These are phyloP conservation scores for Sebastes trivittatus DNA, from an alignment of 2,797 vertebrate species.

Conservation along the genomic window DNA sequence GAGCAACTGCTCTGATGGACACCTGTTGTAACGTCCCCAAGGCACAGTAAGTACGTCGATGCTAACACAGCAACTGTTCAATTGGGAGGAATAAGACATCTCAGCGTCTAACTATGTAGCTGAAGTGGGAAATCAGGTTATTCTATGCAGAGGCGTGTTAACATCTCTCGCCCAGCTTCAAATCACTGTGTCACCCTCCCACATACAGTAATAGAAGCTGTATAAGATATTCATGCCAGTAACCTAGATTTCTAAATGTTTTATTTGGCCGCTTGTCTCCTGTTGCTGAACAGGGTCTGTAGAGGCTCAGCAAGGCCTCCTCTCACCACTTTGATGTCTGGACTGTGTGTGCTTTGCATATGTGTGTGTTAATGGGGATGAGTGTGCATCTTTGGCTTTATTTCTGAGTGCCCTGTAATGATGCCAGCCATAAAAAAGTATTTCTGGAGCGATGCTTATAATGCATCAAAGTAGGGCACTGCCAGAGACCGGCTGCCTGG, in stretches of 20 bases:
- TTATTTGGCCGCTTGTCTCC: constrained; percentile 65
- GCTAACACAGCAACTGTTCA: neutral
- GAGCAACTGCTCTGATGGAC: constrained; percentile 19
- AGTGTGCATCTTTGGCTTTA: constrained; percentile 24
- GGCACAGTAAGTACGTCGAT: neutral
- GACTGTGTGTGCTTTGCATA: constrained; percentile 14
- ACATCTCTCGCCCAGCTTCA: constrained; percentile 55
- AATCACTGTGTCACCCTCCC: constrained; percentile 71
- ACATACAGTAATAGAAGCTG: constrained; percentile 58
- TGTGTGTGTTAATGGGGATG: constrained; percentile 30
- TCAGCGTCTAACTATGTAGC: constrained; percentile 13
- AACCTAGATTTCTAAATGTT: constrained; percentile 77
- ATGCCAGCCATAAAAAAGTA: constrained; percentile 31
- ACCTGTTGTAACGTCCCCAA: constrained; percentile 1
- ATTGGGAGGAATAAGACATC: neutral
- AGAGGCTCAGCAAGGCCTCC: constrained; percentile 37
- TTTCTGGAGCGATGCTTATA: constrained; percentile 26
- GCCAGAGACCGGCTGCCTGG: constrained; percentile 11
- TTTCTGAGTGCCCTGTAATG: constrained; percentile 33
- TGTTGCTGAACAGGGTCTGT: constrained; percentile 44
- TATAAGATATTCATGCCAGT: constrained; percentile 74
- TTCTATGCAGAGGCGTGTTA: constrained; percentile 46
- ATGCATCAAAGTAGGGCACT: constrained; percentile 48
- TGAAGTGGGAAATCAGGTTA: constrained; percentile 52
- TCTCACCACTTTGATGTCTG: constrained; percentile 65